These are phyloP conservation scores for Dendrocincla fuliginosa DNA, from an alignment of 2,797 vertebrate species.

Conservation along the genomic window DNA sequence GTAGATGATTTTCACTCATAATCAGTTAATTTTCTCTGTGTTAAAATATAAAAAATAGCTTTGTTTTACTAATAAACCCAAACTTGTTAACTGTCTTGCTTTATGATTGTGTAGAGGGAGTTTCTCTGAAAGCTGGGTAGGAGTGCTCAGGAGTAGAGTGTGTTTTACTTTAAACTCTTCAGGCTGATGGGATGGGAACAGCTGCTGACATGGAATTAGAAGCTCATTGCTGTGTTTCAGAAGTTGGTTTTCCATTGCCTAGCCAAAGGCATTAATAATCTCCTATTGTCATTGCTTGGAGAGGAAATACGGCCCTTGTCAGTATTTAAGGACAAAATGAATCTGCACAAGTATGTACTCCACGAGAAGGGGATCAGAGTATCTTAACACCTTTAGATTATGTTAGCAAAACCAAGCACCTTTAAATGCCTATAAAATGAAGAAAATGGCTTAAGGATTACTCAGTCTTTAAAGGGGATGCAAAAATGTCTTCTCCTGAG, in stretches of 20 bases:
- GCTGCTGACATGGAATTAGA: not conserved
- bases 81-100: conserved; percentile 32
- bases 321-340: not conserved
- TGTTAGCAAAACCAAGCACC: not conserved
- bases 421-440: not conserved
- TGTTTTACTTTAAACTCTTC: not conserved
- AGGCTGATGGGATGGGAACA: fast-evolving
- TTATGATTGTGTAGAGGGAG: not conserved
- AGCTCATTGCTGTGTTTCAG: not conserved
- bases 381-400: not conserved
- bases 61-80: conserved; percentile 3
- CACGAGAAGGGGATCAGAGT: not conserved
- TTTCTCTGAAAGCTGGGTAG: not conserved
- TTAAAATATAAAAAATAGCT: conserved; percentile 35
- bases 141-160: not conserved
- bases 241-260: not conserved
- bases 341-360: not conserved
- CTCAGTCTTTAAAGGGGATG: not conserved
- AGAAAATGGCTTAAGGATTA: not conserved
- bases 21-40: conserved; percentile 44
- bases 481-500: not conserved
- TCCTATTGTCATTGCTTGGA: not conserved
- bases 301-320: not conserved
- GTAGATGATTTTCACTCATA: conserved; percentile 40
- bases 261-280: not conserved